Percentiles rank a stretch among this genome's conserved stretches.
These are phyloP conservation scores for Balaeniceps rex DNA, from an alignment of 2,113 vertebrate species.

Conservation along the genomic window DNA sequence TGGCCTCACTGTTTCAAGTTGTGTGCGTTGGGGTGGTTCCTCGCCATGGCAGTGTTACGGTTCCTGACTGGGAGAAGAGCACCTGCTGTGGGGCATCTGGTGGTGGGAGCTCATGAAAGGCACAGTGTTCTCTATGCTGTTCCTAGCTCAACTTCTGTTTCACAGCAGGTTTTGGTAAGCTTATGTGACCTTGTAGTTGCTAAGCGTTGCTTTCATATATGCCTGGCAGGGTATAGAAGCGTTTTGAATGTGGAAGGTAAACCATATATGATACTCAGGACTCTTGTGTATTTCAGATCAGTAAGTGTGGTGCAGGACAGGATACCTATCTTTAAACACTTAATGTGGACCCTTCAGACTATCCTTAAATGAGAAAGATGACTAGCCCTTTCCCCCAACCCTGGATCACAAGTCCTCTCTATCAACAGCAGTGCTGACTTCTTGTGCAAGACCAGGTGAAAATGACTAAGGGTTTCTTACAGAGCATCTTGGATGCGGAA, in stretches of 20 bases:
- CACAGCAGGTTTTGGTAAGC: background rate
- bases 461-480: background rate
- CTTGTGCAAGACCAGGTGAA: background rate
- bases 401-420: background rate
- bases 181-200: fast-evolving
- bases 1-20: background rate
- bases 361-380: background rate
- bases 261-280: fast-evolving
- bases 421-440: background rate
- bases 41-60: fast-evolving
- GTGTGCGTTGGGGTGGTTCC: fast-evolving
- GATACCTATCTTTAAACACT: background rate
- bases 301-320: background rate
- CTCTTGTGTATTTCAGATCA: background rate
- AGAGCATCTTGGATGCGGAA: background rate
- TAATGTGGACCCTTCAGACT: fast-evolving
- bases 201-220: background rate
- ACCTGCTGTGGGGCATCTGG: background rate
- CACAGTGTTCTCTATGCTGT: background rate
- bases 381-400: background rate
- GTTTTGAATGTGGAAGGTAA: background rate
- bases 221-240: background rate
- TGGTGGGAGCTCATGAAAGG: background rate
- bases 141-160: background rate
- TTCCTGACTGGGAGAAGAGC: background rate